Evolutionary conservation across 2,797 vertebrate genomes (phyloP), one percentile per base, ranked within the genome.

Genomic region (Heteromormyrus szaboi): DNA sequence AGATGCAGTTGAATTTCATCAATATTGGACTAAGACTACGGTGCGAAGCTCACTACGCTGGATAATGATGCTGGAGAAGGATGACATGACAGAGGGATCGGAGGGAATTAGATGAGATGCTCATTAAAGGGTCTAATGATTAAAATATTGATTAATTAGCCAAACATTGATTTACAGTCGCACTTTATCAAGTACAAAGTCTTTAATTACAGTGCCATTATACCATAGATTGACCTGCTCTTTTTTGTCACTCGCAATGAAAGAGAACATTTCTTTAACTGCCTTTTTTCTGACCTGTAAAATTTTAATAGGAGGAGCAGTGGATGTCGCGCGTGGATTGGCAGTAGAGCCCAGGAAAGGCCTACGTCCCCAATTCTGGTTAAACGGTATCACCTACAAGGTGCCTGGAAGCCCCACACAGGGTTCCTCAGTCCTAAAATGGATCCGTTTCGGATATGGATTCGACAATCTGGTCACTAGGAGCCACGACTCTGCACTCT

Each of bases 71-170:
- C 96, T 95, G 97, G 94, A 92, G 94, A 92, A 95, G 96, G 92
- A 92, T 93, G 91, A 94, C 91, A 92, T 95, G 95, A 96, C 93
- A 94, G 95, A 91, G 94, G 95, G 95, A 97, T 97, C 95, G 95
- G 83, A 92, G 97, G 97, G 97, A 98, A 97, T 98, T 97, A 94
- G 94, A 97, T 95, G 95, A 97, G 98, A 97, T 96, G 95, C 96
- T 97, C 96, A 97, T 99, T 98, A 97, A 98, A 98, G 97, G 97
- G 97, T 97, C 97, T 97, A 97, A 99, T 98, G 98, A 99, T 99
- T 98, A 98, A 98, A 97, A 98, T 99, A 99, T 99, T 97, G 97
- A 99, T 98, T 98, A 97, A 99, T 99, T 99, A 99, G 98, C 96
- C 95, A 96, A 97, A 97, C 97, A 98, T 97, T 97, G 98, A 99